phyloP scores from a whole-genome alignment of 1,140 invertebrate species.

The Neotoxoptera formosana region DNA sequence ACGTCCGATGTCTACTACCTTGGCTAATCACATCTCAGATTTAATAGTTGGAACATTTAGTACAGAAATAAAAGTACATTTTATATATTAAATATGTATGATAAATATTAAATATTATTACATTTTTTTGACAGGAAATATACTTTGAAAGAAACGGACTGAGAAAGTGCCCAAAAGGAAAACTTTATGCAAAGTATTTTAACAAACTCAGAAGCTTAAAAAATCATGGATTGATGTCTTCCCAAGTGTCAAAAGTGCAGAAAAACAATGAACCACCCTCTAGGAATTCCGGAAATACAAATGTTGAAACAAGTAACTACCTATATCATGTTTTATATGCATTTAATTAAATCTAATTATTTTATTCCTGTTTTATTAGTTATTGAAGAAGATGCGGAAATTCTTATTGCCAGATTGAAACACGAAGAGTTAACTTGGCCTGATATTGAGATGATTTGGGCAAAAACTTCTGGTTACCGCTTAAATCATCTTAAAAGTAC shows the following conservation, averaged over 20 bases:
- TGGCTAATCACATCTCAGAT: background rate
- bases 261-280: background rate
- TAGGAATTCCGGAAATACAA: background rate
- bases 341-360: background rate
- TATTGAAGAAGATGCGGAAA: constrained; percentile 6
- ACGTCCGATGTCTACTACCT: background rate
- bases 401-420: background rate
- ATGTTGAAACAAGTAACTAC: background rate
- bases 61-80: background rate
- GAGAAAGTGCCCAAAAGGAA: constrained; percentile 2
- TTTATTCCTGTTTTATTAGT: background rate
- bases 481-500: background rate
- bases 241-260: background rate
- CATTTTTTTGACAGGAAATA: constrained; percentile 2
- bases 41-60: background rate
- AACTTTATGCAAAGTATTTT: background rate
- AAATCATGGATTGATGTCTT: background rate
- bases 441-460: background rate
- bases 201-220: background rate
- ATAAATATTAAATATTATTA: background rate
- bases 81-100: background rate
- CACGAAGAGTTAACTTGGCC: background rate
- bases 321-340: background rate
- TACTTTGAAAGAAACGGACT: background rate
- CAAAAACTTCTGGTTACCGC: background rate